Percentiles rank a stretch among this genome's conserved stretches.
Evolutionary conservation across 2,113 vertebrate species (phyloP).

Genomic region (Gobiocypris rarus): DNA sequence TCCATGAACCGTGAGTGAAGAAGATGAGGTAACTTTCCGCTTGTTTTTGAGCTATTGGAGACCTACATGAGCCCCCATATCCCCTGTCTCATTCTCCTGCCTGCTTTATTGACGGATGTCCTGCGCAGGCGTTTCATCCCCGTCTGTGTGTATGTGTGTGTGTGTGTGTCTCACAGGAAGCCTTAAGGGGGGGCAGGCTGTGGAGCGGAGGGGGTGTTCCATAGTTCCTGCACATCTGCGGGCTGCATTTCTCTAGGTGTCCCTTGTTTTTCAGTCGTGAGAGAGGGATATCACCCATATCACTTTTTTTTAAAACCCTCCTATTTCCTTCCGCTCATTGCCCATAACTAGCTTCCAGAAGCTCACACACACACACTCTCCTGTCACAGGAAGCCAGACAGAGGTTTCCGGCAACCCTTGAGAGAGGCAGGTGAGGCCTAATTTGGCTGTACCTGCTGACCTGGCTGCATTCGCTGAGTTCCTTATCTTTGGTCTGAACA

Average conservation of each 20-base stretch:
- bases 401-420: slow-evolving; percentile 62
- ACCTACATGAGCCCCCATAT: slow-evolving; percentile 56
- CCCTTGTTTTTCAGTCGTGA: slow-evolving; percentile 74
- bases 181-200: slow-evolving; percentile 30
- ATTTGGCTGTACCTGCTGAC: slow-evolving; percentile 44
- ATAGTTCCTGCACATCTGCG: slow-evolving; percentile 81
- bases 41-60: slow-evolving; percentile 65
- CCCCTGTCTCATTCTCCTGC: slow-evolving; percentile 55
- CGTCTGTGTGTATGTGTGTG: slow-evolving; percentile 56
- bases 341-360: slow-evolving; percentile 61
- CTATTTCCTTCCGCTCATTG: slow-evolving; percentile 70
- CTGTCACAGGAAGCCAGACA: slow-evolving; percentile 65
- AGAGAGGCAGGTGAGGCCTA: slow-evolving; percentile 41
- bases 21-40: slow-evolving; percentile 69
- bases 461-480: slow-evolving; percentile 34
- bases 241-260: slow-evolving; percentile 69
- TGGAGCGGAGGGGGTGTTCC: slow-evolving; percentile 45
- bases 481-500: slow-evolving; percentile 36
- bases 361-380: slow-evolving; percentile 40
- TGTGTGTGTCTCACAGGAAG: slow-evolving; percentile 56
- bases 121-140: slow-evolving; percentile 73
- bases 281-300: slow-evolving; percentile 70
- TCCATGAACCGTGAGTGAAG: slow-evolving; percentile 39
- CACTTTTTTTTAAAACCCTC: slow-evolving; percentile 51
- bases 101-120: slow-evolving; percentile 76